Conservation (phyloP, 2,113 vertebrate species). For the Oncorhynchus clarkii region DNA sequence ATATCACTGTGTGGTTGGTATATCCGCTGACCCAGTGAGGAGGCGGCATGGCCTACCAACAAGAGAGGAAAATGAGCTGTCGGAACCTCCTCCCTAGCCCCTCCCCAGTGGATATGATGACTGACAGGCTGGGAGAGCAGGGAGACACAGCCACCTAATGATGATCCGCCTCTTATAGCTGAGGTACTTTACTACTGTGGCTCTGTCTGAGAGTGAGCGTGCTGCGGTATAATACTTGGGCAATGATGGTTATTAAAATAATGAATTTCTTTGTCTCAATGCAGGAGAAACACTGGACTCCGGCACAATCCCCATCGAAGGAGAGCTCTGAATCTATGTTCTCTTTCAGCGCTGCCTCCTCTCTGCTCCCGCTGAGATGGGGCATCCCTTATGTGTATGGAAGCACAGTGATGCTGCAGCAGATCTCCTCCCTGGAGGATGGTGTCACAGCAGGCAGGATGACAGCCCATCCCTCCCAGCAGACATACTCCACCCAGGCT, state of each 20-base stretch:
- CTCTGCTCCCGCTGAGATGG: conserved; percentile 6
- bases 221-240: no score
- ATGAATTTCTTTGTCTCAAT: no score
- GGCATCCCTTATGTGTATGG: conserved; percentile 8
- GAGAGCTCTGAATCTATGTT: conserved; percentile 20
- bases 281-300: neutral
- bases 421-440: conserved; percentile 28
- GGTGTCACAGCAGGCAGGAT: neutral
- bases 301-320: neutral
- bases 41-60: conserved; percentile 41
- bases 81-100: conserved; percentile 31
- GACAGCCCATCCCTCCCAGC: conserved; percentile 3
- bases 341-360: conserved; percentile 36
- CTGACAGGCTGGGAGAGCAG: conserved; percentile 15
- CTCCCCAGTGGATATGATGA: conserved; percentile 11
- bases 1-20: neutral
- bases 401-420: conserved; percentile 34
- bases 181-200: neutral
- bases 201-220: neutral
- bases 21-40: conserved; percentile 26
- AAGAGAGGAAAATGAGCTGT: conserved; percentile 21
- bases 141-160: neutral
- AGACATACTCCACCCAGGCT: neutral
- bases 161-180: neutral
- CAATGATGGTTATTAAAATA: no score